Evolutionary conservation across 2,797 vertebrate species (phyloP).

Genomic region (Enteromius paludinosus): DNA sequence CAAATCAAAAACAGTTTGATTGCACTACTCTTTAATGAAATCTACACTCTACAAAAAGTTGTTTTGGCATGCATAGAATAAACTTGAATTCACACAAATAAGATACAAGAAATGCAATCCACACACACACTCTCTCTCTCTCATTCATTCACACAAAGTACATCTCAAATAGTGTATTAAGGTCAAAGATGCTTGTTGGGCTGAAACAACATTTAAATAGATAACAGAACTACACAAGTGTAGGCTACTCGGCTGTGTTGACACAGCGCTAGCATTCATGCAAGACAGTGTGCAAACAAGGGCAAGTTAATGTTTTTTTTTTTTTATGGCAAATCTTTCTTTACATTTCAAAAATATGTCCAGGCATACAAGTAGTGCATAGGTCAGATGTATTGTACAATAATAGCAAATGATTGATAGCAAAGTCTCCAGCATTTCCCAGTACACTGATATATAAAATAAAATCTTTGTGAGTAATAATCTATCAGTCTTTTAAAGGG

Average conservation of each 20-base stretch:
- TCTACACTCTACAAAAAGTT: constrained; percentile 73
- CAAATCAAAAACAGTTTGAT: not conserved
- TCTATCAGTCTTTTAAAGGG: constrained; percentile 43
- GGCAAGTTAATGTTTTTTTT: constrained; percentile 31
- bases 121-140: not conserved
- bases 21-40: constrained; percentile 72
- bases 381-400: constrained; percentile 54
- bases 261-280: constrained; percentile 55
- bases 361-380: constrained; percentile 45
- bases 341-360: constrained; percentile 23
- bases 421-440: constrained; percentile 55
- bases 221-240: not conserved
- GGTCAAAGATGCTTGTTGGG: not conserved
- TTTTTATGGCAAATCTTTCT: constrained; percentile 42
- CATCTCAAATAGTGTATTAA: not conserved
- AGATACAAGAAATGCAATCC: constrained; percentile 23
- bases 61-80: constrained; percentile 79
- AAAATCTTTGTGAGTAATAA: constrained; percentile 42
- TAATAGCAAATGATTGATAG: constrained; percentile 55
- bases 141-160: constrained; percentile 17
- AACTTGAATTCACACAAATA: constrained; percentile 62
- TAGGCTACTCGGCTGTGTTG: constrained; percentile 9
- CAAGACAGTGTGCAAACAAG: constrained; percentile 56
- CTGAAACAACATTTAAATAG: constrained; percentile 29
- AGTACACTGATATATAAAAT: constrained; percentile 50